These are phyloP conservation scores for Luscinia luscinia DNA, from an alignment of 2,797 vertebrate species.

Conservation along the genomic window DNA sequence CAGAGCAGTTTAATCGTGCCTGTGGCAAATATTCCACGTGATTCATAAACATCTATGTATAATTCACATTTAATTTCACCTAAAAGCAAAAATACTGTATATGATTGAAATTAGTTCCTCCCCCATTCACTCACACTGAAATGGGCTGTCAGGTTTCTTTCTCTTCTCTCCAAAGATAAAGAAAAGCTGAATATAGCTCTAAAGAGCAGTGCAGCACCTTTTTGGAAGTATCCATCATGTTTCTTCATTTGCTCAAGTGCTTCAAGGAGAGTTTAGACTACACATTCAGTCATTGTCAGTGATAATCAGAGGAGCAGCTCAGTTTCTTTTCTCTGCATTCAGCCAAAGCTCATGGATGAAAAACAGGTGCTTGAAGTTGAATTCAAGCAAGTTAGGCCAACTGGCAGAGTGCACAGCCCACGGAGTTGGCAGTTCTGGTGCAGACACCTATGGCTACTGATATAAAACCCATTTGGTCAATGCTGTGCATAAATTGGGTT, in stretches of 20 bases:
- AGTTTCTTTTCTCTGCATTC: neutral
- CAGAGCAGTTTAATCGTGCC: neutral
- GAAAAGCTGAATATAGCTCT: neutral
- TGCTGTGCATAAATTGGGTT: neutral
- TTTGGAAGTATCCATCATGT: neutral
- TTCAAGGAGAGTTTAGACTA: neutral
- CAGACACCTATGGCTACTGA: neutral
- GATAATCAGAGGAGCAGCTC: neutral
- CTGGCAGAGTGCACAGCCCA: neutral
- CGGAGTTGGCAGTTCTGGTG: neutral
- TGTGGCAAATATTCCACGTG: neutral
- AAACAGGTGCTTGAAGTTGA: neutral
- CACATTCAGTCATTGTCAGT: neutral
- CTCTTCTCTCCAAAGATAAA: neutral
- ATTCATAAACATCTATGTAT: neutral
- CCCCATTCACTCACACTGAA: neutral
- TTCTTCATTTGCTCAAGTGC: neutral
- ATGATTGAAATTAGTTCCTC: neutral
- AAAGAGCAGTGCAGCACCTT: neutral
- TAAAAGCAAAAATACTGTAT: neutral
- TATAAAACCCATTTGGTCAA: slow-evolving; percentile 9
- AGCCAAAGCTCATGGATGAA: neutral
- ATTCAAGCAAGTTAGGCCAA: neutral
- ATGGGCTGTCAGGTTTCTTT: neutral
- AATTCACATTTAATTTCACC: neutral